These are phyloP conservation scores for Nasonia giraulti DNA, from an alignment of 1,140 invertebrate genomes.

Conservation along the genomic window DNA sequence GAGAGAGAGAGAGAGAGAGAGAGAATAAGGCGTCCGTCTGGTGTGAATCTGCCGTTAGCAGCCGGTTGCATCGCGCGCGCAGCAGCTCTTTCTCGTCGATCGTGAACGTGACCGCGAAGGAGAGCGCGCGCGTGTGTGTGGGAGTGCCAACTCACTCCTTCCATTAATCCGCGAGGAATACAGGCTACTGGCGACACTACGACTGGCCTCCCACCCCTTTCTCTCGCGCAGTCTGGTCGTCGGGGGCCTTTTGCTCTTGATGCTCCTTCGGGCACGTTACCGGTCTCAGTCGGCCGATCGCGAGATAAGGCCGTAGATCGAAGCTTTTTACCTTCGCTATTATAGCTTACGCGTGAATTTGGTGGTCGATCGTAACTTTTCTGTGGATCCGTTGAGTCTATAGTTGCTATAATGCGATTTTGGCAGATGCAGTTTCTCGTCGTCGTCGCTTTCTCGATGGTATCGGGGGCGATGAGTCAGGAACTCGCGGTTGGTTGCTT, in stretches of 20 bases:
- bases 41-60: no score
- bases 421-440: constrained; percentile 34
- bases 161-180: not conserved
- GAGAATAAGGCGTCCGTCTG: no score
- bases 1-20: no score
- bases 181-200: not conserved
- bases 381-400: no score
- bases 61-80: no score
- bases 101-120: constrained; percentile 39
- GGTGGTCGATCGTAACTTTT: no score
- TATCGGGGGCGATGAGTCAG: constrained; percentile 19
- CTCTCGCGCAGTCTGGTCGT: not conserved
- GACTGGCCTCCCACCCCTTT: not conserved
- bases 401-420: no score
- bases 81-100: not conserved
- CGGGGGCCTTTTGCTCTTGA: not conserved
- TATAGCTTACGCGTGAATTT: not conserved
- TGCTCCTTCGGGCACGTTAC: not conserved
- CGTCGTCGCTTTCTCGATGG: constrained; percentile 15
- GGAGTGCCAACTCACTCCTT: not conserved
- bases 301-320: no score
- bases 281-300: no score
- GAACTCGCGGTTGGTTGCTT: constrained; percentile 3
- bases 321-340: no score
- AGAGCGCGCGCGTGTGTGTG: not conserved